A percentile compares a stretch with the other conserved stretches of the same genome.
These are phyloP conservation scores for Romanogobio albipinnatus DNA, from an alignment of 2,113 vertebrate genomes.

Conservation along the genomic window DNA sequence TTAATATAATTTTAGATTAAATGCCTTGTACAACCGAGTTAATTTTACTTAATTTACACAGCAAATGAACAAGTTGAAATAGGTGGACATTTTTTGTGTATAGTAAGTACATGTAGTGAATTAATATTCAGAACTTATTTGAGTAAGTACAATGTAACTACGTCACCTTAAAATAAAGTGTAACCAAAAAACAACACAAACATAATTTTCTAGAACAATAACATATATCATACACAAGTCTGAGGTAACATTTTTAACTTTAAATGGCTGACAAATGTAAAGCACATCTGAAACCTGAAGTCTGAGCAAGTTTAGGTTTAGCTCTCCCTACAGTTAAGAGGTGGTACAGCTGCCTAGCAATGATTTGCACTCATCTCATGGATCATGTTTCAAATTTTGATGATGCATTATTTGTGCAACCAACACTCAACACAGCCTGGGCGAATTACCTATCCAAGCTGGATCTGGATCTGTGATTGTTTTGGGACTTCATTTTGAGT, in stretches of 20 bases:
- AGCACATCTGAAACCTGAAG: neutral
- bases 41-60: too few species aligned
- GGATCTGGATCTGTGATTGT: neutral
- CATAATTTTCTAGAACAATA: neutral
- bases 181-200: neutral
- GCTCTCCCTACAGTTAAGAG: neutral
- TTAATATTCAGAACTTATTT: too few species aligned
- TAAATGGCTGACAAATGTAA: neutral
- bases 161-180: too few species aligned
- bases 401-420: neutral
- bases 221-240: neutral
- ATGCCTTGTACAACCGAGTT: too few species aligned
- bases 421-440: neutral
- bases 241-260: neutral
- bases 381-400: slow-evolving; percentile 9
- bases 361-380: neutral
- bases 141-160: too few species aligned
- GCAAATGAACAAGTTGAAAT: too few species aligned
- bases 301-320: neutral
- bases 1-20: too few species aligned
- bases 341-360: neutral
- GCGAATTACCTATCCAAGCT: neutral
- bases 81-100: too few species aligned
- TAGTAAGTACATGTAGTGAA: too few species aligned
- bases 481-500: neutral